These are phyloP conservation scores for Pandemis corylana DNA, from an alignment of 2,888 invertebrate species.

Conservation along the genomic window DNA sequence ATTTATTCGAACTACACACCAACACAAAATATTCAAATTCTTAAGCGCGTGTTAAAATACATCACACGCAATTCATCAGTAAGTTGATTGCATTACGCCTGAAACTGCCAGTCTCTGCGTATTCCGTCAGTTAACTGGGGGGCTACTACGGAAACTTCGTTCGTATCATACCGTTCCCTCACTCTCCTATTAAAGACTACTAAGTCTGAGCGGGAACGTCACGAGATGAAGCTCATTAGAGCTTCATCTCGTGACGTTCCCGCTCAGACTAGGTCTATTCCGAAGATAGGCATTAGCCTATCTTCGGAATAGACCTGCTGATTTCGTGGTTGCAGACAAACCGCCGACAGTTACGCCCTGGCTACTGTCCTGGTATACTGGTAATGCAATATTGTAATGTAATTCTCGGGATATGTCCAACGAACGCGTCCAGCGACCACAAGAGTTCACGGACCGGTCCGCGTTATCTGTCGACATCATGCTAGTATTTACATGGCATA, in stretches of 20 bases:
- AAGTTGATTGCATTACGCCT: background rate
- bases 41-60: background rate
- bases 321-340: constrained; percentile 6
- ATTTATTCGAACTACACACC: background rate
- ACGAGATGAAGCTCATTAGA: too few species aligned
- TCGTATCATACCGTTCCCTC: too few species aligned
- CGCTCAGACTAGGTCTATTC: too few species aligned
- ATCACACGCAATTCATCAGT: background rate
- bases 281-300: too few species aligned
- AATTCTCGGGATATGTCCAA: constrained; percentile 16
- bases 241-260: too few species aligned
- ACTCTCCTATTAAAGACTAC: too few species aligned
- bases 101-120: background rate
- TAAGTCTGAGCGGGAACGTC: too few species aligned
- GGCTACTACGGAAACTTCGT: too few species aligned
- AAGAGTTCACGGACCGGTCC: constrained; percentile 21
- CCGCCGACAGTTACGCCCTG: constrained; percentile 7
- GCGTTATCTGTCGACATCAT: constrained; percentile 9
- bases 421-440: constrained; percentile 7
- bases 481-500: background rate
- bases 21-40: background rate
- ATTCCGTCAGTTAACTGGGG: too few species aligned
- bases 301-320: background rate
- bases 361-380: constrained; percentile 11
- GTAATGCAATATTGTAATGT: constrained; percentile 12